Conservation (phyloP, 2,888 invertebrate species). For the Gastrophysa polygoni region DNA sequence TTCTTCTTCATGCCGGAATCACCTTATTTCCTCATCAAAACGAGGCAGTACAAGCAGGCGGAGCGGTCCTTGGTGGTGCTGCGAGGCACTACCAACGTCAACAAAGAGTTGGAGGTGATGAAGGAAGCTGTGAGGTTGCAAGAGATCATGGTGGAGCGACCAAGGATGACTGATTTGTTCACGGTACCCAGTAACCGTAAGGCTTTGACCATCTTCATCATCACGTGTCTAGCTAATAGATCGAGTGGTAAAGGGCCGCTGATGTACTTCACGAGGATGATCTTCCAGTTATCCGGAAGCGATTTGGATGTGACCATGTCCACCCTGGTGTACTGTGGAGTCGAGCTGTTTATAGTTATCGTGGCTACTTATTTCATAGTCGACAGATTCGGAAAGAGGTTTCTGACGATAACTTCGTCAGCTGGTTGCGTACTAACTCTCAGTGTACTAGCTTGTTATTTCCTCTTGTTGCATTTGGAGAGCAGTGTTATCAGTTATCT, state of each 20-base stretch:
- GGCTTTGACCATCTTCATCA: conserved; percentile 66
- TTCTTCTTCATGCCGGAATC: conserved; percentile 73
- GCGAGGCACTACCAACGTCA: conserved; percentile 61
- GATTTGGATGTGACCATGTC: conserved; percentile 62
- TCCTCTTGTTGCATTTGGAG: conserved; percentile 56
- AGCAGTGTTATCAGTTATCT: conserved; percentile 47
- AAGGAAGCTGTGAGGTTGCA: conserved; percentile 52
- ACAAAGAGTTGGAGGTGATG: conserved; percentile 59
- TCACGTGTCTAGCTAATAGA: conserved; percentile 67
- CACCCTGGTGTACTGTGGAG: conserved; percentile 64
- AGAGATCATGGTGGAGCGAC: conserved; percentile 58
- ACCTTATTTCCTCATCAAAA: conserved; percentile 61
- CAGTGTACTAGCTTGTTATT: conserved; percentile 56
- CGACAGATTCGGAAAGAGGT: conserved; percentile 69
- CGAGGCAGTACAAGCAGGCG: conserved; percentile 58
- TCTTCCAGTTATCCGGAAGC: conserved; percentile 62
- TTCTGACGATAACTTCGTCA: conserved; percentile 65
- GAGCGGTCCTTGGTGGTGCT: conserved; percentile 63
- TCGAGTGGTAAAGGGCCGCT: conserved; percentile 69
- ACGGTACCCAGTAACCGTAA: conserved; percentile 64
- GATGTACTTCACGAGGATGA: conserved; percentile 67
- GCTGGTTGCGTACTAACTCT: conserved; percentile 57
- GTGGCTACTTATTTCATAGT: conserved; percentile 60
- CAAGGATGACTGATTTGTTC: conserved; percentile 60
- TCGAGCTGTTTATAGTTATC: conserved; percentile 65